Evolutionary conservation across 1,140 invertebrate species (phyloP).

Genomic region (Rhynchophorus ferrugineus): DNA sequence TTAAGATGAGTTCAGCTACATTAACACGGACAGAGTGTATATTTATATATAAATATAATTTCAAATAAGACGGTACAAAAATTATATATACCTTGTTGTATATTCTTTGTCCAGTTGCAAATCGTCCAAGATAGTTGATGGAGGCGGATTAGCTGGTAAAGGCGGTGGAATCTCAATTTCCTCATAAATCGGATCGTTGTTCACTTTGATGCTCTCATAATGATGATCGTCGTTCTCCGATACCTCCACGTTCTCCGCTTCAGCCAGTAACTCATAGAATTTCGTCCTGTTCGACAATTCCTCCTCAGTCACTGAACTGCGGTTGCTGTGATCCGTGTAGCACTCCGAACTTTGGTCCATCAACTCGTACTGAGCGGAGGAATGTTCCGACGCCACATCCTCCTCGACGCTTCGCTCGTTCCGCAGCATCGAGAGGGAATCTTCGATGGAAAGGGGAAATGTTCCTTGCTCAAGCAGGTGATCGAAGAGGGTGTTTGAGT

Average conservation of each 20-base stretch:
- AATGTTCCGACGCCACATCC: conserved; percentile 47
- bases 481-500: conserved; percentile 25
- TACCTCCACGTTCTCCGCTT: conserved; percentile 55
- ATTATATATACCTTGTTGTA: conserved; percentile 41
- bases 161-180: conserved; percentile 78
- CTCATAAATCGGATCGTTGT: conserved; percentile 76
- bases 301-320: conserved; percentile 49
- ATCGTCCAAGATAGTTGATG: conserved; percentile 52
- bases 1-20: no score
- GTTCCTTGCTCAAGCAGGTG: conserved; percentile 45
- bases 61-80: no score
- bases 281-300: conserved; percentile 51
- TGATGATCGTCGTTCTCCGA: conserved; percentile 58
- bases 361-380: conserved; percentile 45
- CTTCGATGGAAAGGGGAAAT: conserved; percentile 47
- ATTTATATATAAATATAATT: no score
- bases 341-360: conserved; percentile 53
- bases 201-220: conserved; percentile 67
- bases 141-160: conserved; percentile 65
- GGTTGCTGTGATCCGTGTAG: conserved; percentile 49
- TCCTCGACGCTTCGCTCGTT: conserved; percentile 40
- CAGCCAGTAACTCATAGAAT: conserved; percentile 61
- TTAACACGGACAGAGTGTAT: no score
- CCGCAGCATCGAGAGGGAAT: conserved; percentile 50
- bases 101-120: conserved; percentile 48